phyloP scores from a whole-genome alignment of 1,140 invertebrate species.

The Drosophila ambigua region DNA sequence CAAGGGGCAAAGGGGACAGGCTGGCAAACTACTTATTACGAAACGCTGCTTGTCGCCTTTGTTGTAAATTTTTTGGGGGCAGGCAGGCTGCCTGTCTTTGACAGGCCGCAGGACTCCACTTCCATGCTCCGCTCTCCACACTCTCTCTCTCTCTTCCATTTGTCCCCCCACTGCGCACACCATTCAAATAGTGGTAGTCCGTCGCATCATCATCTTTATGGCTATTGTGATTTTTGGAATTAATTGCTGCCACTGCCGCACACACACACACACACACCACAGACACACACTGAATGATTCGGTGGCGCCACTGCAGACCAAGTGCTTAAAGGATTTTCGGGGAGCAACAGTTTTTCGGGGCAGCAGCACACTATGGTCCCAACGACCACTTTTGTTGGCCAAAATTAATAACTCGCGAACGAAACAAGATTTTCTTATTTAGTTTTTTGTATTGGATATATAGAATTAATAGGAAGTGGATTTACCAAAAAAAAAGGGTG shows the following conservation, averaged over 20 bases:
- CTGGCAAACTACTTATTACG: conserved; percentile 72
- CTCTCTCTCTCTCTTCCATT: not conserved
- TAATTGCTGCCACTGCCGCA: conserved; percentile 64
- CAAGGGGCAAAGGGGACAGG: conserved; percentile 20
- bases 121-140: not conserved
- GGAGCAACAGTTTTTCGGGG: conserved; percentile 52
- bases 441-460: too few relatives aligned
- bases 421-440: too few relatives aligned
- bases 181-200: conserved; percentile 71
- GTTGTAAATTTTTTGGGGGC: conserved; percentile 63
- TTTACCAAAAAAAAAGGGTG: too few relatives aligned
- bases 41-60: conserved; percentile 75
- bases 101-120: conserved; percentile 43
- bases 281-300: conserved; percentile 33
- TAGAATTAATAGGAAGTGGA: too few relatives aligned
- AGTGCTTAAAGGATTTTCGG: conserved; percentile 75
- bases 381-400: too few relatives aligned
- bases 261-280: conserved; percentile 14
- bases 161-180: conserved; percentile 1
- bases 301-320: conserved; percentile 56
- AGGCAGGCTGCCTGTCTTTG: conserved; percentile 54
- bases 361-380: too few relatives aligned
- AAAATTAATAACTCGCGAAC: too few relatives aligned
- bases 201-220: conserved; percentile 80
- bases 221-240: conserved; percentile 80